These are phyloP conservation scores for Macrobrachium nipponense DNA, from an alignment of 1,140 invertebrate genomes.

Conservation along the genomic window DNA sequence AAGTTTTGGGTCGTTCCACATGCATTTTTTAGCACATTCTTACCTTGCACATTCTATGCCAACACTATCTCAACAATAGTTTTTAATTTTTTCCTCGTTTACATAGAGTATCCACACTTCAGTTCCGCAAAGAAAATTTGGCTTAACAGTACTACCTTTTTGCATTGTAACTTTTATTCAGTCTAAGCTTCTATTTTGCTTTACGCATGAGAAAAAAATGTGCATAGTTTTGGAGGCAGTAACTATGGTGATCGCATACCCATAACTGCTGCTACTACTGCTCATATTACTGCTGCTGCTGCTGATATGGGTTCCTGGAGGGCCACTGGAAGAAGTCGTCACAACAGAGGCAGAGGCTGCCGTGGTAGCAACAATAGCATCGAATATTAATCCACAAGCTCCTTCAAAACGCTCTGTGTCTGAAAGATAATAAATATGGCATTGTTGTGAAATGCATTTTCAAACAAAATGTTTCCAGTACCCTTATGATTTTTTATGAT, in stretches of 20 bases:
- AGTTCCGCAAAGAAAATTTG: no score
- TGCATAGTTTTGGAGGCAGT: background rate
- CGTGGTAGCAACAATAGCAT: constrained; percentile 9
- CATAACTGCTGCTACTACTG: constrained; percentile 34
- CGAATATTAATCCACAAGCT: constrained; percentile 42
- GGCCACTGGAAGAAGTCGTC: background rate
- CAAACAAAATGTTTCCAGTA: background rate
- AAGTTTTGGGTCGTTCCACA: no score
- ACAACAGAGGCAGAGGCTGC: background rate
- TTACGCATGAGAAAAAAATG: no score
- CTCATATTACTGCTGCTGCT: constrained; percentile 38
- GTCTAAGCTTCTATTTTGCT: no score
- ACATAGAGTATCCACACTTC: no score
- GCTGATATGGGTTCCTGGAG: constrained; percentile 1
- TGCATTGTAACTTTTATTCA: no score
- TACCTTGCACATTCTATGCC: no score
- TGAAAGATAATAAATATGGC: background rate
- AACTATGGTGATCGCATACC: constrained; percentile 13
- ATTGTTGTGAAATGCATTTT: background rate
- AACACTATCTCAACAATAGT: no score
- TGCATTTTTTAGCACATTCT: no score
- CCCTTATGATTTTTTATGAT: no score
- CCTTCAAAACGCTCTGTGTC: constrained; percentile 20
- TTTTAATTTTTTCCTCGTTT: no score
- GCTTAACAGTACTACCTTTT: no score